Percentiles rank a stretch among this genome's conserved stretches.
These are phyloP conservation scores for Hyposoter didymator DNA, from an alignment of 2,888 invertebrate species.

Conservation along the genomic window DNA sequence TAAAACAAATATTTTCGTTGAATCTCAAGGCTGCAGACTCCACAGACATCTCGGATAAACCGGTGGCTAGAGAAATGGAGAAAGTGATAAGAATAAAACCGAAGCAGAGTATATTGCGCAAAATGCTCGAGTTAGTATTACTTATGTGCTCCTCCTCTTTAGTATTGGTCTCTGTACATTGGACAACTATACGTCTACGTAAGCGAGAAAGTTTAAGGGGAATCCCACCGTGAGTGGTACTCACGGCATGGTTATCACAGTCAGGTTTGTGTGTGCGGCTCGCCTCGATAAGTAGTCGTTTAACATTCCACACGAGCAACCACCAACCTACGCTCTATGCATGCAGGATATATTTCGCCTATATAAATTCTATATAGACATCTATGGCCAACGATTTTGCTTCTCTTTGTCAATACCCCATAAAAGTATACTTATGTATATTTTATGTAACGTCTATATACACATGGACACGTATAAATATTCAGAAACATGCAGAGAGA, in stretches of 20 bases:
- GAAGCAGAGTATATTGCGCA: conserved; percentile 54
- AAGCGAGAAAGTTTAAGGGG: conserved; percentile 70
- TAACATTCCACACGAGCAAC: conserved; percentile 71
- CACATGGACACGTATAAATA: background rate
- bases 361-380: conserved; percentile 1
- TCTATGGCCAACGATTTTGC: conserved; percentile 39
- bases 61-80: background rate
- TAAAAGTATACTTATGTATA: conserved; percentile 7
- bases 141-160: conserved; percentile 28
- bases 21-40: too few relatives aligned
- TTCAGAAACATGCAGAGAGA: background rate
- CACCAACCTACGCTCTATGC: conserved; percentile 68
- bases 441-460: background rate
- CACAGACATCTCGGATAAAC: background rate
- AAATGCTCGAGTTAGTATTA: conserved; percentile 60
- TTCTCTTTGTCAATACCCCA: conserved; percentile 35
- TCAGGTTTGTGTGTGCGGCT: conserved; percentile 62
- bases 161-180: conserved; percentile 42
- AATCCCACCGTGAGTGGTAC: conserved; percentile 36
- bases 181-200: conserved; percentile 47
- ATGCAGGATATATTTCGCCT: conserved; percentile 66
- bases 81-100: conserved; percentile 3
- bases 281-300: conserved; percentile 71
- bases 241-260: conserved; percentile 29
- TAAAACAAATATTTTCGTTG: too few relatives aligned